Percentiles rank a stretch among this genome's conserved stretches.
phyloP scores from a whole-genome alignment of 30 jellyfish, hydroid and myxozoan genomes.

The Cassiopea andromeda region DNA sequence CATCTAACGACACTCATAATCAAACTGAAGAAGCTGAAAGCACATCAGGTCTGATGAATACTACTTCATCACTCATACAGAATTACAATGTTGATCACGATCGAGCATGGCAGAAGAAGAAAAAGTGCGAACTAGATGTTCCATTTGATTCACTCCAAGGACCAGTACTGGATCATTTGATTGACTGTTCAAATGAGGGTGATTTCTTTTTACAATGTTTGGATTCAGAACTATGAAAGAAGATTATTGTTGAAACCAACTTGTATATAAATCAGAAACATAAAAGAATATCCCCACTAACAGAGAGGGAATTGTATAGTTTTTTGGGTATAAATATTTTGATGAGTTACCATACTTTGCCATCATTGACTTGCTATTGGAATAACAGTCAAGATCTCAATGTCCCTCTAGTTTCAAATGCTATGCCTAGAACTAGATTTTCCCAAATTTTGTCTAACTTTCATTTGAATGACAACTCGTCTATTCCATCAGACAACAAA shows the following conservation, averaged over 20 bases:
- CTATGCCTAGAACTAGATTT: constrained; percentile 35
- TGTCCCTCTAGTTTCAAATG: constrained; percentile 31
- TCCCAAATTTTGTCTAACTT: constrained; percentile 1
- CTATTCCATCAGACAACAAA: constrained; percentile 1
- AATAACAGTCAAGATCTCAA: constrained; percentile 50
- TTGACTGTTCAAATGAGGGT: constrained; percentile 14
- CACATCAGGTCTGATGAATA: constrained; percentile 11
- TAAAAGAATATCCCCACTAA: not conserved
- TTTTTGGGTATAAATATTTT: constrained; percentile 47
- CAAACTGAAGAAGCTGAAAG: constrained; percentile 1
- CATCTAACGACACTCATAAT: constrained; percentile 1
- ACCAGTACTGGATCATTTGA: not conserved
- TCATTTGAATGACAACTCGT: constrained; percentile 27
- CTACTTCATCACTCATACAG: constrained; percentile 10
- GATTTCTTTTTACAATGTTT: constrained; percentile 26
- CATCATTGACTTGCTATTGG: constrained; percentile 56
- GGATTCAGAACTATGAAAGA: constrained; percentile 31
- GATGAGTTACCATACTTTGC: constrained; percentile 53
- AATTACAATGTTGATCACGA: constrained; percentile 35
- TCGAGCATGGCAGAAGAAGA: constrained; percentile 30
- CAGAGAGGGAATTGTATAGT: not conserved
- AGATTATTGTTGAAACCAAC: constrained; percentile 24
- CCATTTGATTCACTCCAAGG: not conserved
- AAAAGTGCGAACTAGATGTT: constrained; percentile 9
- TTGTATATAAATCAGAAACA: constrained; percentile 39